Evolutionary conservation across 2,797 vertebrate genomes (phyloP), one percentile per base, ranked within the genome.

Genomic region (Pipistrellus nathusii): DNA sequence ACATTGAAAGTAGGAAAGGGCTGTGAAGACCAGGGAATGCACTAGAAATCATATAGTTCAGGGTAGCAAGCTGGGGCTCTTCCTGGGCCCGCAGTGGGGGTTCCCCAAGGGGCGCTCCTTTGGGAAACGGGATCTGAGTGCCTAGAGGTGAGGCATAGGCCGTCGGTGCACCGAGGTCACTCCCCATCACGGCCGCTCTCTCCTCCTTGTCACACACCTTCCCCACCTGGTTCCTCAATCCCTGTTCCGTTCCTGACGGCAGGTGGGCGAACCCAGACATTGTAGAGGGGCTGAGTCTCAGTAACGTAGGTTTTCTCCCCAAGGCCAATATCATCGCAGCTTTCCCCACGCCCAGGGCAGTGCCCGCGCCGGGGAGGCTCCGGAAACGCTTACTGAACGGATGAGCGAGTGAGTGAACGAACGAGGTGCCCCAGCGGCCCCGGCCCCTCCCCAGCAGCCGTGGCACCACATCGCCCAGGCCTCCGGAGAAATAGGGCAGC

Each of bases 271-370:
- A 69, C 35, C 38, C n/a, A 53, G 32, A 88, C 32, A 6, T 35
- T 76, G 88, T 44, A 38, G 35, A 35, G 30, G 71, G 2, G 9
- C 68, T 59, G 32, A 53, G 41, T 89, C 41, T 15, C 35, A 51
- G 18, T 55, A 59, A 77, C 84, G 91, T 86, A 77, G 21, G 73
- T 81, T 95, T 95, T 72, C 53, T 82, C 64, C 59, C 48, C 23
- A 38, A n/a, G 25, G n/a, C 62, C 53, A 18, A 0, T 68, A 15
- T 25, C 44, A n/a, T n/a, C 11, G 25, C 13, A 11, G 21, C 84
- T 93, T 89, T 73, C 27, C 20, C 17, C 59, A 71, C 0, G 46
- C 15, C 2, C 72, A 32, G 57, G 41, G 44, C 7, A 48, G 17
- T 20, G 53, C 5, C 85, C 88, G 8, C 76, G 20, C 0, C 10